Base-by-base conservation (phyloP, 35 echinoderm and acorn worm genomes). In the Eucidaris tribuloides region DNA sequence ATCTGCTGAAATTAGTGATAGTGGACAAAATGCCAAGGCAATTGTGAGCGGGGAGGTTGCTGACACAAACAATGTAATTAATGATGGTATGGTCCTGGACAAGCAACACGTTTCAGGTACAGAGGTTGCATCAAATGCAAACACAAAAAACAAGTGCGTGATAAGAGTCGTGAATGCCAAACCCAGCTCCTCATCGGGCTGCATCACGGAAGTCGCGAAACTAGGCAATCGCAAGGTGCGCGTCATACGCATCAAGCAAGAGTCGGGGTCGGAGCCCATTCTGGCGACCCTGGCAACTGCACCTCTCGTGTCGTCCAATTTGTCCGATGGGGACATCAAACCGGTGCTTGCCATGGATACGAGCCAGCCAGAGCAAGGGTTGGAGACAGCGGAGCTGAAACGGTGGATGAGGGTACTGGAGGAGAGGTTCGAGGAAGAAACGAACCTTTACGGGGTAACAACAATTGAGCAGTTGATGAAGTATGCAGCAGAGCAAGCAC, bases 391-490 rank as follows among this genome's bases (percentile, higher is more conserved):
- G 24, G 85, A 88, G 57, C 43, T 88, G 25, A 46, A 36, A 22
- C 9, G 24, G 3, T 74, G 68, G 68, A 74, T 35, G 68, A 74
- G 41, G 40, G 7, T 74, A 25, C 68, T 74, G 15, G 68, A 22
- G 17, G 68, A 74, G 20, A 33, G 44, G 14, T 74, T 74, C 44
- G 68, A 74, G 44, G 68, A 74, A 22, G 28, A 74, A n/a, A 74
- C 68, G 18, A 74, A 74, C 38, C 39, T 97, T 0, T 92, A 97
- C 24, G 76, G 79, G 28, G 76, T 99, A 17, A 54, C 62, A 25
- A 76, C 83, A 7, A 87, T 99, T 63, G 96, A 99, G 46, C 77
- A 99, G 17, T 60, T 99, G 1, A 54, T 99, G 18, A 70, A 59
- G 28, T 78, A 79, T 7, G 79, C 90, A 17, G 96, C 89, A 3